Base-by-base conservation (phyloP, 2,888 invertebrate genomes). In the Strigamia crassipes region DNA sequence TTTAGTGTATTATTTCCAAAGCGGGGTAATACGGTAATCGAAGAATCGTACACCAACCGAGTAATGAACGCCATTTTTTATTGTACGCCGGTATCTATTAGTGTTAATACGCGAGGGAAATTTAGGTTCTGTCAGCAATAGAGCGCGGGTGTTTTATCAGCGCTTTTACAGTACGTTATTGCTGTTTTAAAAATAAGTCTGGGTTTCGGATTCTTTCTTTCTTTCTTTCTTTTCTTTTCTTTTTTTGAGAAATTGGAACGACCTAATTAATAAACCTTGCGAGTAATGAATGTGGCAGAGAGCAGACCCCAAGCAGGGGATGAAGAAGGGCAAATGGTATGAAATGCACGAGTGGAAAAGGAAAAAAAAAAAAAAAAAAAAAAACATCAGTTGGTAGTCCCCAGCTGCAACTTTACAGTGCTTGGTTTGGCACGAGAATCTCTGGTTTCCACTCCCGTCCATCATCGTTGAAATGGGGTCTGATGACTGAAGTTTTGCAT, bases 401-500 rank as follows among this genome's bases (percentile, higher is more conserved):
- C 51, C 51, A 51, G 51, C 51, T 51, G 51, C 51, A 51, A 18
- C 2, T 51, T 51, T 51, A 18, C 51, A 51, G 51, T 51, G 51
- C 51, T 51, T 51, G 51, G 51, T 51, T 51, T 51, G 51, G 51
- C 51, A 51, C 51, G 51, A 18, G 51, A 51, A 18, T 51, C 51
- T 51, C 51, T 51, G 51, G 51, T 51, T 51, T 51, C 51, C 12
- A 15, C 51, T 12, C 51, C 51, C 51, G 51, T 51, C 51, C 51
- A 51, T 51, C 51, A 51, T 51, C 51, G 51, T 51, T 13, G n/a
- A 51, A 51, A 51, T 51, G 51, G 51, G 51, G 51, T 51, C 51
- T 51, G 51, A 51, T 51, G 51, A 51, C 51, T 51, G 51, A 51
- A 51, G 51, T 51, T 51, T 51, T 51, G 51, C 51, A 51, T 51